Conservation (phyloP, 2,888 invertebrate genomes). For the Microplitis manilae region DNA sequence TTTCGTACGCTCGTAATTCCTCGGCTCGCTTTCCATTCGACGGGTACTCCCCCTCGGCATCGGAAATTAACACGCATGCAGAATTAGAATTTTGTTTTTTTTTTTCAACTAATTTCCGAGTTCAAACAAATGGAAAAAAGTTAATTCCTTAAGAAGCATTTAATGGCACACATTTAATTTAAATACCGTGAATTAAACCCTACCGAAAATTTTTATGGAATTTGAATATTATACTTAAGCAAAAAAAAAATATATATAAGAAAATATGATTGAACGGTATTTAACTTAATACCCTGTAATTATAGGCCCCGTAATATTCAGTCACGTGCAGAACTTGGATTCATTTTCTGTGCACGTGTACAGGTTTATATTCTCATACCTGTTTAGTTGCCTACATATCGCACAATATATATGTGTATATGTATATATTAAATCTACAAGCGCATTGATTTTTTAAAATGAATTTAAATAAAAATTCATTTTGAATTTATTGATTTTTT, state of each 20-base stretch:
- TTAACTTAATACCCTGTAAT: constrained; percentile 37
- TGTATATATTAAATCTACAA: no score
- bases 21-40: background rate
- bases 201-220: no score
- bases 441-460: no score
- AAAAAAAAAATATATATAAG: background rate
- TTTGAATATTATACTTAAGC: no score
- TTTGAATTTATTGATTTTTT: no score
- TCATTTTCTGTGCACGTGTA: constrained; percentile 14
- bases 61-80: constrained; percentile 1
- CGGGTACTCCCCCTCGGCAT: background rate
- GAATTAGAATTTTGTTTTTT: background rate
- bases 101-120: no score
- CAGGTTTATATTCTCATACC: background rate
- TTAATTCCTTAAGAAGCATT: no score
- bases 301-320: constrained; percentile 14
- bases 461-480: no score
- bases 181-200: no score
- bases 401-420: no score
- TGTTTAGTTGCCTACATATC: no score
- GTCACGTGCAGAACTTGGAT: background rate
- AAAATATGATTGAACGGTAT: background rate
- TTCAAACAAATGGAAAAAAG: background rate
- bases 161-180: no score
- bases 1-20: constrained; percentile 39